Evolutionary conservation across 2,113 vertebrate species (phyloP).

Genomic region (Prietella phreatophila): DNA sequence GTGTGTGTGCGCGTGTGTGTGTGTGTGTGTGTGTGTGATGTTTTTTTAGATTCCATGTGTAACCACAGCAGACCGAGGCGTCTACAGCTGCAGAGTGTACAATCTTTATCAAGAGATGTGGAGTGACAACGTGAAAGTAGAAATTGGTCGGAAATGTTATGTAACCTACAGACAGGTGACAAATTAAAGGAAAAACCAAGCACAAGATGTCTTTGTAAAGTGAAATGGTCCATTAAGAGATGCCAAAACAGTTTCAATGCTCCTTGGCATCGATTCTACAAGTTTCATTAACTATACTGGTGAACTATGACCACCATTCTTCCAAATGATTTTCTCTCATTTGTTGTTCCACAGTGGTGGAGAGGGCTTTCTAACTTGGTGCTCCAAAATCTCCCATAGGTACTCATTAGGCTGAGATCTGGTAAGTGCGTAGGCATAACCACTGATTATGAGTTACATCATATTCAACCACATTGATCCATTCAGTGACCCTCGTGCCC

Average conservation of each 20-base stretch:
- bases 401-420: not conserved
- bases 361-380: not conserved
- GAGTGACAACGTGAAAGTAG: constrained; percentile 71
- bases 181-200: not conserved
- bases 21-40: not conserved
- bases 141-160: constrained; percentile 70
- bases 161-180: not conserved
- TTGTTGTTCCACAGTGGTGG: not conserved
- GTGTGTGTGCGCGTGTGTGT: no score
- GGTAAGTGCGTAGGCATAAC: not conserved
- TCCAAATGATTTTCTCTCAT: not conserved
- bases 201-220: not conserved
- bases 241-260: not conserved
- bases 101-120: constrained; percentile 79
- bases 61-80: constrained; percentile 78
- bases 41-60: constrained; percentile 68
- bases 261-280: not conserved
- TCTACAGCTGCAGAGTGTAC: constrained; percentile 76
- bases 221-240: not conserved
- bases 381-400: not conserved
- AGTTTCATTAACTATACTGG: not conserved
- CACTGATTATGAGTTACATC: not conserved
- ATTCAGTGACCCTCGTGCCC: not conserved
- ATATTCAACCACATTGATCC: not conserved
- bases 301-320: not conserved